These are phyloP conservation scores for Cybosia mesomella DNA, from an alignment of 2,888 invertebrate genomes.

Conservation along the genomic window DNA sequence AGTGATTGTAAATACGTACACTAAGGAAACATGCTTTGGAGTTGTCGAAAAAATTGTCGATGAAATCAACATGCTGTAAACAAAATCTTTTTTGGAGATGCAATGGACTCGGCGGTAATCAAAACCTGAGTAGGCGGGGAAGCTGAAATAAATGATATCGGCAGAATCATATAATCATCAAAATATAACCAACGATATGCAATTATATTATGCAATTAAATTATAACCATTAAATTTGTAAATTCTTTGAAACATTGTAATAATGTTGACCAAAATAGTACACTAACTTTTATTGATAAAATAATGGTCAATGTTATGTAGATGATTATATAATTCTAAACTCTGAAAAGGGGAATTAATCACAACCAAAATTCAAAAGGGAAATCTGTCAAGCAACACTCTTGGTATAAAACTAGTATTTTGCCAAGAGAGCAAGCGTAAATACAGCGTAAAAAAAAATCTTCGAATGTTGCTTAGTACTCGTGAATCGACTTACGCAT, in stretches of 20 bases:
- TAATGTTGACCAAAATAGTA: not conserved
- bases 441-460: conserved; percentile 73
- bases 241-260: not conserved
- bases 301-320: not conserved
- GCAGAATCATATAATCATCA: conserved; percentile 61
- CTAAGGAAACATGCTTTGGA: conserved; percentile 79
- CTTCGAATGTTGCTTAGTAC: conserved; percentile 74
- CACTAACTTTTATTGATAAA: not conserved
- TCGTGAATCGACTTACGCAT: conserved; percentile 83
- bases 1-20: conserved; percentile 71
- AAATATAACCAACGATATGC: not conserved
- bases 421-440: conserved; percentile 72
- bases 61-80: conserved; percentile 62
- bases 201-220: not conserved
- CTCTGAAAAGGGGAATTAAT: conserved; percentile 45
- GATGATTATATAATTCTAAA: conserved; percentile 61
- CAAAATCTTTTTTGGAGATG: conserved; percentile 46
- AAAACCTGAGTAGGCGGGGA: conserved; percentile 55
- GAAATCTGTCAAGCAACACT: conserved; percentile 68
- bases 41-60: conserved; percentile 45
- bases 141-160: conserved; percentile 64
- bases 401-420: conserved; percentile 64
- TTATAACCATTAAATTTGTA: too few species aligned
- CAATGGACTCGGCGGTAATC: conserved; percentile 42
- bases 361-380: conserved; percentile 52